phyloP scores from a whole-genome alignment of 2,888 invertebrate species.

The Coleophora deauratella region DNA sequence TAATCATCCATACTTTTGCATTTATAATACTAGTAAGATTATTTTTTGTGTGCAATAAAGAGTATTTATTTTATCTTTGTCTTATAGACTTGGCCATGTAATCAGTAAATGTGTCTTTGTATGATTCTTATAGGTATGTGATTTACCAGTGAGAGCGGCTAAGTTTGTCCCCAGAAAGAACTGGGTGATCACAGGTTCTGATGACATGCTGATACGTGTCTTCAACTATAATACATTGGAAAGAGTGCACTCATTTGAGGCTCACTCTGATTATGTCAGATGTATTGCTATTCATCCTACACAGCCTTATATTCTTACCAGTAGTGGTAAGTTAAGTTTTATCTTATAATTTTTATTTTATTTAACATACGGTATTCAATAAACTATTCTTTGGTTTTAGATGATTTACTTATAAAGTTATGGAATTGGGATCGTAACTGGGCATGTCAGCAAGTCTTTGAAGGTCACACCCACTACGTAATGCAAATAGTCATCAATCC shows the following conservation, averaged over 20 bases:
- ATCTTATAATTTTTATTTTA: too few relatives aligned
- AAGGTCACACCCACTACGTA: slow-evolving; percentile 99
- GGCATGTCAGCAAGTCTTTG: slow-evolving; percentile 98
- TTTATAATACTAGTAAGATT: too few relatives aligned
- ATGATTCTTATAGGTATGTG: slow-evolving; percentile 83
- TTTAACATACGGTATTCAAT: too few relatives aligned
- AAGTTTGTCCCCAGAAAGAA: slow-evolving; percentile 98
- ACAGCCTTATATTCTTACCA: slow-evolving; percentile 96
- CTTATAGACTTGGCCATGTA: too few relatives aligned
- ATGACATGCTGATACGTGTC: slow-evolving; percentile 95
- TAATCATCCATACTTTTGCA: too few relatives aligned
- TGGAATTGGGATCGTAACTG: slow-evolving; percentile 99
- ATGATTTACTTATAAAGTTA: slow-evolving; percentile 98
- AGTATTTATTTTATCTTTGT: too few relatives aligned
- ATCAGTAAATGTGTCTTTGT: too few relatives aligned
- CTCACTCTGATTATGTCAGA: slow-evolving; percentile 98
- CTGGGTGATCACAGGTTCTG: slow-evolving; percentile 98
- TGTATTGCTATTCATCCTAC: slow-evolving; percentile 98
- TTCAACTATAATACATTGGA: slow-evolving; percentile 99
- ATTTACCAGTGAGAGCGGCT: slow-evolving; percentile 95
- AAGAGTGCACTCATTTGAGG: slow-evolving; percentile 95
- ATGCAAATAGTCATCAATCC: slow-evolving; percentile 99
- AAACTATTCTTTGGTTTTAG: slow-evolving; percentile 59
- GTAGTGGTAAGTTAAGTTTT: slow-evolving; percentile 84
- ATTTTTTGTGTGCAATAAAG: too few relatives aligned